Evolutionary conservation across 2,888 invertebrate species (phyloP).

Genomic region (Herminia tarsipennalis): DNA sequence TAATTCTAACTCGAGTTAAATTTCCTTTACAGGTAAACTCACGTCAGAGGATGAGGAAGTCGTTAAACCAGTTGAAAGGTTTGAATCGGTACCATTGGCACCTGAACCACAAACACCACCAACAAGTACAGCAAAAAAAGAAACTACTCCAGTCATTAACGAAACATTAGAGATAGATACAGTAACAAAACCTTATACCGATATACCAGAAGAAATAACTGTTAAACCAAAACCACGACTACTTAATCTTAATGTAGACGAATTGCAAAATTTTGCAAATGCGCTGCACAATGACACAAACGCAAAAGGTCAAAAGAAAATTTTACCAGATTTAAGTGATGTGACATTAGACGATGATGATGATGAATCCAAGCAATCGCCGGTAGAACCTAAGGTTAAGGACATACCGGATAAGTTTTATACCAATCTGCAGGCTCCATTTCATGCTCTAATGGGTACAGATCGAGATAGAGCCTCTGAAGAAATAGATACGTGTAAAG

Average conservation of each 20-base stretch:
- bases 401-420: constrained; percentile 75
- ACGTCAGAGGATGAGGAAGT: constrained; percentile 67
- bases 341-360: constrained; percentile 90
- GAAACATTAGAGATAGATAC: constrained; percentile 39
- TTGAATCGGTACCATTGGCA: constrained; percentile 26
- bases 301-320: constrained; percentile 57
- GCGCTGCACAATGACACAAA: constrained; percentile 71
- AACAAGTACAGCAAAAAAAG: too few species aligned
- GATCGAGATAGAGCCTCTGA: constrained; percentile 64
- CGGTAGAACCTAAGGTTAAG: constrained; percentile 50
- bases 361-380: constrained; percentile 52
- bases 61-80: neutral
- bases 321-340: constrained; percentile 89
- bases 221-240: constrained; percentile 70
- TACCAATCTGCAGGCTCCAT: constrained; percentile 72
- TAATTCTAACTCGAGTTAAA: neutral
- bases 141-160: too few species aligned
- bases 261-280: constrained; percentile 75
- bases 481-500: constrained; percentile 73
- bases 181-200: constrained; percentile 35
- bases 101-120: constrained; percentile 13
- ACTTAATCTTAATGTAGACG: constrained; percentile 74
- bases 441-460: constrained; percentile 61
- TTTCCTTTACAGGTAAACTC: constrained; percentile 67
- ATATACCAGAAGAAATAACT: constrained; percentile 18